These are phyloP conservation scores for Acleris literana DNA, from an alignment of 2,888 invertebrate genomes.

Conservation along the genomic window DNA sequence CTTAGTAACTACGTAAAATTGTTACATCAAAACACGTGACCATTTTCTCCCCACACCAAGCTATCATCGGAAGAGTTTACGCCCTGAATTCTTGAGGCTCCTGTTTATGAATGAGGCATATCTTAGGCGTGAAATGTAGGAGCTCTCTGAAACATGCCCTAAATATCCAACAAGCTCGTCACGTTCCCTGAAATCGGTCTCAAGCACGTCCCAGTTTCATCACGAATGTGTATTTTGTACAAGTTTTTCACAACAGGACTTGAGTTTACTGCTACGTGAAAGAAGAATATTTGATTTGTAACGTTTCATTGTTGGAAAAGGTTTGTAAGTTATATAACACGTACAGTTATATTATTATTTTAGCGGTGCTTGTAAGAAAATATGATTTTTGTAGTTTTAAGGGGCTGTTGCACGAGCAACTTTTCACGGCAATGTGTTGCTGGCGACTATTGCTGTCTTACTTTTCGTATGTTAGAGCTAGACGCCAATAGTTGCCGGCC, in stretches of 20 bases:
- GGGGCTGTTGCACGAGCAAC: no score
- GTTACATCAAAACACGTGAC: no score
- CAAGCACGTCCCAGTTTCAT: conserved; percentile 24
- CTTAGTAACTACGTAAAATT: no score
- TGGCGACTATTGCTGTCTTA: no score
- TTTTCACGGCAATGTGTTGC: no score
- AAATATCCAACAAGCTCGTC: conserved; percentile 16
- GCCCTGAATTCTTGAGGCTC: conserved; percentile 5
- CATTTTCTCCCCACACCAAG: not conserved
- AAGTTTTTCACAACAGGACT: conserved; percentile 18
- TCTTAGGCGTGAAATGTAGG: conserved; percentile 23
- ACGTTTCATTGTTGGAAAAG: not conserved
- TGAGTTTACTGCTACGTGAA: not conserved
- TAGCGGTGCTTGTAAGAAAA: no score
- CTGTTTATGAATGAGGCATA: conserved; percentile 26
- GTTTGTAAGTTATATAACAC: not conserved
- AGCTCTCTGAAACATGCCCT: conserved; percentile 16
- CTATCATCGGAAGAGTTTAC: conserved; percentile 1
- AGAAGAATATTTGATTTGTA: not conserved
- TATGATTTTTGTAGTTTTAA: no score
- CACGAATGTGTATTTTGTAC: conserved; percentile 27
- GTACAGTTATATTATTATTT: not conserved
- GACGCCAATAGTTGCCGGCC: no score
- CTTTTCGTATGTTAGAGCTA: no score
- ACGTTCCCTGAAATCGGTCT: conserved; percentile 31